phyloP scores from a whole-genome alignment of 2,797 vertebrate species.

The Eospalax fontanierii region DNA sequence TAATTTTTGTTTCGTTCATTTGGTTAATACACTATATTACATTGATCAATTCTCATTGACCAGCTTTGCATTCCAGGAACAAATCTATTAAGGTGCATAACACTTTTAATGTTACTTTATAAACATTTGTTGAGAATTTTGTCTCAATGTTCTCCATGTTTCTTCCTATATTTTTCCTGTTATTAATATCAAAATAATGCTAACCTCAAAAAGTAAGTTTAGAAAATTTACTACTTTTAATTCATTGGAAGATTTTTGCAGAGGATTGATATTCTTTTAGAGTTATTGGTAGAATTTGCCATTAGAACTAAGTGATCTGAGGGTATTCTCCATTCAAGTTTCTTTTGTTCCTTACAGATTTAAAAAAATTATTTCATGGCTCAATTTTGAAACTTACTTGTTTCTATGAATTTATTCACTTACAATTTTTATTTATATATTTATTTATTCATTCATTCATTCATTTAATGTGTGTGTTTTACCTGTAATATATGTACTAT shows the following conservation, averaged over 20 bases:
- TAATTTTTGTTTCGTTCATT: not conserved
- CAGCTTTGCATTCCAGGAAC: not conserved
- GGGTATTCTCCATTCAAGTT: not conserved
- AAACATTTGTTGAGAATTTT: not conserved
- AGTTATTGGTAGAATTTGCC: not conserved
- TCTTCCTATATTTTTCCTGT: not conserved
- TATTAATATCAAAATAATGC: not conserved
- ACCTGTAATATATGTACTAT: no score
- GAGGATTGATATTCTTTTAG: not conserved
- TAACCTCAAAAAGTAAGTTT: not conserved
- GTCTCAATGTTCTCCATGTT: not conserved
- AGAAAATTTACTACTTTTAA: not conserved
- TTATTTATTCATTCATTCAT: no score
- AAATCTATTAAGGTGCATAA: not conserved
- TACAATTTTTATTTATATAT: not conserved
- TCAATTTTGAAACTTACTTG: not conserved
- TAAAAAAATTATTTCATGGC: not conserved
- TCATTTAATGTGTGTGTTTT: no score
- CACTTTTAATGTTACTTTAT: not conserved
- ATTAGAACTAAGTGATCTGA: not conserved
- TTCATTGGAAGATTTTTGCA: not conserved
- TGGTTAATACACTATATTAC: not conserved
- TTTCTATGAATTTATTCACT: not conserved
- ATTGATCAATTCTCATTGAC: not conserved
- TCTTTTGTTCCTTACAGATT: not conserved